Percentiles rank a stretch among this genome's conserved stretches.
phyloP scores from a whole-genome alignment of 2,113 vertebrate genomes.

The Pholis gunnellus region DNA sequence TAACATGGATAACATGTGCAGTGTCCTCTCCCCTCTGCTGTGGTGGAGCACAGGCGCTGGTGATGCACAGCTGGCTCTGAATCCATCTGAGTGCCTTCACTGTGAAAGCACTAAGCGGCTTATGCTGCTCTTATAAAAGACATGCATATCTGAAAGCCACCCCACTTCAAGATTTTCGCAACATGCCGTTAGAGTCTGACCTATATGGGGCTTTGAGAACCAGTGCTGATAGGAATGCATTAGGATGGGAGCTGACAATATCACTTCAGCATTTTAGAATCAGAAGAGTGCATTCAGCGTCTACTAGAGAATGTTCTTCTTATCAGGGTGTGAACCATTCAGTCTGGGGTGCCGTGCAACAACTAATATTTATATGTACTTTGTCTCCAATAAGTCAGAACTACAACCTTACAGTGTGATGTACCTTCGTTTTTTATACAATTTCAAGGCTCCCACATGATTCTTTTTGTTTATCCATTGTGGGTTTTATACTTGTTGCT shows the following conservation, averaged over 20 bases:
- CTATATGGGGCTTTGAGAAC: conserved; percentile 23
- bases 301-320: not conserved
- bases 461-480: not conserved
- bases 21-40: conserved; percentile 11
- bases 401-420: not conserved
- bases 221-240: not conserved
- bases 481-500: not conserved
- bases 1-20: conserved; percentile 21
- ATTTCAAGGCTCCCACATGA: not conserved
- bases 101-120: conserved; percentile 51
- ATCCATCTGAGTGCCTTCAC: conserved; percentile 48
- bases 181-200: conserved; percentile 30
- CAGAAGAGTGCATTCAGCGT: not conserved
- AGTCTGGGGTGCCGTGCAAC: not conserved
- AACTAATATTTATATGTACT: not conserved
- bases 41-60: not conserved
- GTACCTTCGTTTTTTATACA: not conserved
- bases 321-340: not conserved
- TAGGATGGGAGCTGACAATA: not conserved
- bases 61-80: conserved; percentile 28
- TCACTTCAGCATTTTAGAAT: not conserved
- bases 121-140: conserved; percentile 45
- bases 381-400: not conserved
- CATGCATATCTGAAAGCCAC: conserved; percentile 53
- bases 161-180: conserved; percentile 44